Base-by-base conservation (phyloP, 1,140 invertebrate genomes). In the Phymastichus coffea region DNA sequence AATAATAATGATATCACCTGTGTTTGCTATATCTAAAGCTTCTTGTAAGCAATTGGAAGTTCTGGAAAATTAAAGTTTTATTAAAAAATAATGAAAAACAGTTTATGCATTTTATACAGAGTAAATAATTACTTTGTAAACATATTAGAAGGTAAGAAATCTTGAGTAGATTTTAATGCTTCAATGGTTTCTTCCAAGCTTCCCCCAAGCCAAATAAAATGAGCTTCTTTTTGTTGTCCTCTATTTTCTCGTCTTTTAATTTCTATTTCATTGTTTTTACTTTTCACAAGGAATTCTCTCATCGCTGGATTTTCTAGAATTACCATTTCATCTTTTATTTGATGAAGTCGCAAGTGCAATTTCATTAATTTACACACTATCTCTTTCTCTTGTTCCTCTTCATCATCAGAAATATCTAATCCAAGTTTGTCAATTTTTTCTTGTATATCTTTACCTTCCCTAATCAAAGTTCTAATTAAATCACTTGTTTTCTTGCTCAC, bases 261-360 rank as follows among this genome's bases (percentile, higher is more conserved):
- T 62, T 70, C 64, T 9, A 59, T 52, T 46, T 68, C 62, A 26
- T 61, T 69, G 56, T 61, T 72, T 9, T 66, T 66, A 67, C 75
- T 74, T 65, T 72, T 66, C 0, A 59, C 47, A 23, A 78, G 75
- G 40, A 84, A 77, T 6, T 80, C 75, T 38, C 85, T 74, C 71
- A 86, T 80, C 3, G 79, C 74, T 2, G 84, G 81, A 72, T 86
- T 86, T 66, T 86, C 84, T 0, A 85, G 64, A 8, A 86, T 75
- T 54, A 85, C 83, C 62, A 86, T 80, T 62, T 87, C 84, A n/a
- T 76, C 79, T 57, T 82, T 82, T 28, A 86, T 86, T 70, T 85
- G 80, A 38, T 82, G 77, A 54, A 86, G 63, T 17, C 84, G 72
- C 25, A 86, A 74, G 63, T 86, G 84, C 4, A 84, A 70, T 46